Base-by-base conservation (phyloP, 2,113 vertebrate species). In the Lagopus leucura region DNA sequence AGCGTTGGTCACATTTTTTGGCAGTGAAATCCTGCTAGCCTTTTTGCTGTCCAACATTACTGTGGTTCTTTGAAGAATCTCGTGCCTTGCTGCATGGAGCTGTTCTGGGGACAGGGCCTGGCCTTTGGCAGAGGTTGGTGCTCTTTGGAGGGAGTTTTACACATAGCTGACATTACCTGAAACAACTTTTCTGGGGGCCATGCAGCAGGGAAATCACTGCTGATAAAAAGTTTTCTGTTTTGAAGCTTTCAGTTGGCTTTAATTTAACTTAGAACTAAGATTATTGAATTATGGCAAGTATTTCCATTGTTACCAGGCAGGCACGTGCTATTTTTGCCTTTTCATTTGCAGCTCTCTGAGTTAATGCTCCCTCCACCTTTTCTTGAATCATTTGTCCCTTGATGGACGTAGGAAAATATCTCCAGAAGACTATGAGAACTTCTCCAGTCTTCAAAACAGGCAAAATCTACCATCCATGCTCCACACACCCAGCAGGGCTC, bases 1-100 rank as follows among this genome's bases (percentile, higher is more conserved):
- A 84, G 83, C 7, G 2, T 92, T 43, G 70, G 48, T 84, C 32
- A 18, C 70, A 89, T 86, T 84, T 96, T 96, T 96, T 94, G 92
- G 92, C 92, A 76, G 66, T 70, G 83, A 79, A 84, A 76, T 82
- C 83, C 70, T 32, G 40, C 72, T 72, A 66, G 80, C 69, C 58
- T 61, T 85, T 90, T 88, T 1, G 11, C 48, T 63, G 83, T 79
- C 78, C 86, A 66, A 4, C 89, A 73, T 94, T 90, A 69, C 58
- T 82, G 45, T 0, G 1, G 48, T 63, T 70, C 83, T 95, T 93
- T 95, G 92, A 95, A 92, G 90, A 88, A 82, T 22, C 30, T 84
- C 70, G 89, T 67, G 61, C 8, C 2, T 8, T 47, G 58, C 70
- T 81, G 73, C 40, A 58, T 65, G 16, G 27, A 18, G 57, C 40